Conservation (phyloP, 2,888 invertebrate genomes). For the Drosophila conformis region DNA sequence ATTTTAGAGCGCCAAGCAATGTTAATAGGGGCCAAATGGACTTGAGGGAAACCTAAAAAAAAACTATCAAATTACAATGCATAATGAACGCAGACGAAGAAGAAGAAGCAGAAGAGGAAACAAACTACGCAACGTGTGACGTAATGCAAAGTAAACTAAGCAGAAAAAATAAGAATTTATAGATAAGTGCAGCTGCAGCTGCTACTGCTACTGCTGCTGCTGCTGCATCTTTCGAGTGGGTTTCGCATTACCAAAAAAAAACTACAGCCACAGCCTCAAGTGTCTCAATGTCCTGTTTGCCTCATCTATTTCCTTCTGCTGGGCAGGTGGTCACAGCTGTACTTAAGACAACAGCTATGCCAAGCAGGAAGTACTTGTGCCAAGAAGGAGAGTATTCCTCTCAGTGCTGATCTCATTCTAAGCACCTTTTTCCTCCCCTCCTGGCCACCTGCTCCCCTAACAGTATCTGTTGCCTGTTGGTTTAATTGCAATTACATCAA, state of each 20-base stretch:
- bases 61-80: slow-evolving; percentile 65
- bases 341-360: neutral
- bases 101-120: slow-evolving; percentile 30
- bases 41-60: slow-evolving; percentile 42
- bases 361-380: slow-evolving; percentile 45
- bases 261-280: slow-evolving; percentile 29
- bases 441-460: neutral
- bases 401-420: slow-evolving; percentile 18
- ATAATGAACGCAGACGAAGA: slow-evolving; percentile 27
- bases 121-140: slow-evolving; percentile 43
- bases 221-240: slow-evolving; percentile 41
- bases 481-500: slow-evolving; percentile 25
- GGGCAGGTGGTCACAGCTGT: slow-evolving; percentile 42
- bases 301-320: slow-evolving; percentile 35
- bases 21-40: slow-evolving; percentile 68
- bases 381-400: slow-evolving; percentile 5
- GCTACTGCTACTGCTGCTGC: slow-evolving; percentile 24
- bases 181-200: slow-evolving; percentile 24
- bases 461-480: neutral
- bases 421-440: neutral
- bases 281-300: slow-evolving; percentile 37
- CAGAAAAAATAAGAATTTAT: slow-evolving; percentile 19
- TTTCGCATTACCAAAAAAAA: slow-evolving; percentile 47
- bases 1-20: slow-evolving; percentile 61
- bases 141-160: slow-evolving; percentile 37